Evolutionary conservation across 2,797 vertebrate species (phyloP).

Genomic region (Remorina albescens): DNA sequence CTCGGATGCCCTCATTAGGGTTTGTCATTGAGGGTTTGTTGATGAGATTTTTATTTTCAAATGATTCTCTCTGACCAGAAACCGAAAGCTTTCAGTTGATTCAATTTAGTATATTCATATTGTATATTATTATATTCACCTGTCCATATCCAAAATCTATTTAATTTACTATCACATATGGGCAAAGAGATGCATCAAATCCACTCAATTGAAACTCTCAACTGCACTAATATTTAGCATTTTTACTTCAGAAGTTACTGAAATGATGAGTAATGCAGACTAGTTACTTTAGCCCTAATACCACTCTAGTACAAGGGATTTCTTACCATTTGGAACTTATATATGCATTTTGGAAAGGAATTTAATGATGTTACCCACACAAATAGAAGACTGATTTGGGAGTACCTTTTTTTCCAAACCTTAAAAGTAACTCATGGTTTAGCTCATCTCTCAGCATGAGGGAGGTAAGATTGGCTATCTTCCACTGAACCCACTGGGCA

Average conservation of each 20-base stretch:
- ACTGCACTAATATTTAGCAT: neutral
- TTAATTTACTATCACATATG: neutral
- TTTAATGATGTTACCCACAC: neutral
- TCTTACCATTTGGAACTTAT: neutral
- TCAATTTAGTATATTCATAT: neutral
- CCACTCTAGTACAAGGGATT: neutral
- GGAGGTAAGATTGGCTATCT: constrained; percentile 43
- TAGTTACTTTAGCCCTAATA: neutral
- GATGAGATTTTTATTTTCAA: constrained; percentile 15
- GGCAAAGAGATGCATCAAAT: neutral
- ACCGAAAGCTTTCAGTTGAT: neutral
- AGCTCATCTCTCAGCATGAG: constrained; percentile 48
- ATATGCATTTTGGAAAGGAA: neutral
- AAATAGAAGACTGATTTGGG: constrained; percentile 7
- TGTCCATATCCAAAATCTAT: too few species aligned
- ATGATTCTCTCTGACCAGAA: neutral
- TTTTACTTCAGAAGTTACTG: neutral
- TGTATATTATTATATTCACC: too few species aligned
- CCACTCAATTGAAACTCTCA: neutral
- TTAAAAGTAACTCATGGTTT: constrained; percentile 16
- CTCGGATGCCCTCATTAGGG: constrained; percentile 15
- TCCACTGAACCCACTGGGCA: constrained; percentile 58
- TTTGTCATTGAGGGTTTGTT: constrained; percentile 30
- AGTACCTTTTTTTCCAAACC: constrained; percentile 7
- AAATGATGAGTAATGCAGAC: neutral